Base-by-base conservation (phyloP, 1,140 invertebrate species). In the Drosophila watanabei region DNA sequence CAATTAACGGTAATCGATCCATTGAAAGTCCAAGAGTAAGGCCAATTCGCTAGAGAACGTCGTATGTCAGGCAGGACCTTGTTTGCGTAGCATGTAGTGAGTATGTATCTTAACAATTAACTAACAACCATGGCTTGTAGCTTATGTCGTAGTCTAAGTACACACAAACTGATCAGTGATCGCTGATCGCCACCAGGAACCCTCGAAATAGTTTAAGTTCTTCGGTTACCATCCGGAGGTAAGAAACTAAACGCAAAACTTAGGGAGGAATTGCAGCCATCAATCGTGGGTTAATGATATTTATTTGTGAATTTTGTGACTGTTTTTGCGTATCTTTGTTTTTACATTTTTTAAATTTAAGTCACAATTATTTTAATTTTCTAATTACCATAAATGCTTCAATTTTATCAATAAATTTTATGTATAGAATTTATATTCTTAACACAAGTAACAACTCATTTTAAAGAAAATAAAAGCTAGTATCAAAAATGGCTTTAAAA, bases 1-100 rank as follows among this genome's bases (percentile, higher is more conserved):
- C 62, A 77, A 61, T 54, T 56, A 48, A 60, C 57, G 71, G 63
- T 69, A 77, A 35, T 63, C 41, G 46, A 77, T 69, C 18, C 70
- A 79, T 57, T 65, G 59, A 88, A 72, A 75, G 85, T 85, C 84
- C 85, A 87, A 69, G 35, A 46, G 48, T 28, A 72, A 87, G 79
- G 83, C 83, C 83, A 72, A 79, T 63, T 70, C 46, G 54, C 54
- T 61, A 61, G 70, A 72, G 64, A 72, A 71, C 51, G 70, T 73
- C 70, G 51, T 57, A 84, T 70, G 69, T 84, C 81, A 88, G 85
- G 85, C 85, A 90, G 85, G 85, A 89, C 85, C 85, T 88, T 89
- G 63, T 81, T 79, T 83, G 81, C 81, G 68, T 89, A 89, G 78
- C 78, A 81, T 52, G 69, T 89, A 88, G 78, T 81, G 61, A 89